Conservation (phyloP, 2,888 invertebrate genomes). For the Drosophila meridiana region DNA sequence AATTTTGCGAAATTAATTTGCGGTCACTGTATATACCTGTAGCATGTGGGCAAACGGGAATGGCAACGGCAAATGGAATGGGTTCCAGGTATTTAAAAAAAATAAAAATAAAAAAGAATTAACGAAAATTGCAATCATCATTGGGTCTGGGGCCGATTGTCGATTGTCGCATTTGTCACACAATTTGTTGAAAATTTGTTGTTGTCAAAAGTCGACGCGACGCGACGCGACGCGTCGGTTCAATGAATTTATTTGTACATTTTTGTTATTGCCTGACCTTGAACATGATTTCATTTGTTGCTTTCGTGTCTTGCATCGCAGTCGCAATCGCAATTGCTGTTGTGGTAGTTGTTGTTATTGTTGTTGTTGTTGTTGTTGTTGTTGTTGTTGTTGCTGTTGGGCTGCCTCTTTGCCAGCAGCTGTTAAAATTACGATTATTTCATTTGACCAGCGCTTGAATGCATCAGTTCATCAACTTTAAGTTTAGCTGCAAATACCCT, state of each 20-base stretch:
- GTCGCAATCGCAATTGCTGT: neutral
- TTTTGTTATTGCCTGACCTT: slow-evolving; percentile 58
- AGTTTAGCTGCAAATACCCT: slow-evolving; percentile 33
- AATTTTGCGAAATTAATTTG: slow-evolving; percentile 66
- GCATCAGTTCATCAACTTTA: slow-evolving; percentile 39
- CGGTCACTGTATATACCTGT: slow-evolving; percentile 18
- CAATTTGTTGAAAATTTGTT: slow-evolving; percentile 34
- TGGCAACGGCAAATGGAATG: slow-evolving; percentile 32
- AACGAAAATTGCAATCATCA: slow-evolving; percentile 25
- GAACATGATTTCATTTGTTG: slow-evolving; percentile 61
- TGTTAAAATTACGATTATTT: slow-evolving; percentile 56
- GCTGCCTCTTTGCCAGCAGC: slow-evolving; percentile 46
- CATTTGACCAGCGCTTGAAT: slow-evolving; percentile 52
- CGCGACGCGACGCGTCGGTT: slow-evolving; percentile 48
- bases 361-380: neutral
- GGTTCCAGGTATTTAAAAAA: slow-evolving; percentile 9
- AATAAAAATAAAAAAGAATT: neutral
- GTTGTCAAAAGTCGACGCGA: slow-evolving; percentile 38
- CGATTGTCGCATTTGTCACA: slow-evolving; percentile 35
- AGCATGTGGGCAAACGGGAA: slow-evolving; percentile 33
- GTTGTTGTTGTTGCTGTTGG: slow-evolving; percentile 9
- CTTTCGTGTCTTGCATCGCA: slow-evolving; percentile 19
- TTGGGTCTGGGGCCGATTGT: slow-evolving; percentile 18
- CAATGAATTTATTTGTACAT: slow-evolving; percentile 67
- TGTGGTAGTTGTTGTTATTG: neutral